Conservation (phyloP, 2,888 invertebrate genomes). For the Dinocampus coccinellae region DNA sequence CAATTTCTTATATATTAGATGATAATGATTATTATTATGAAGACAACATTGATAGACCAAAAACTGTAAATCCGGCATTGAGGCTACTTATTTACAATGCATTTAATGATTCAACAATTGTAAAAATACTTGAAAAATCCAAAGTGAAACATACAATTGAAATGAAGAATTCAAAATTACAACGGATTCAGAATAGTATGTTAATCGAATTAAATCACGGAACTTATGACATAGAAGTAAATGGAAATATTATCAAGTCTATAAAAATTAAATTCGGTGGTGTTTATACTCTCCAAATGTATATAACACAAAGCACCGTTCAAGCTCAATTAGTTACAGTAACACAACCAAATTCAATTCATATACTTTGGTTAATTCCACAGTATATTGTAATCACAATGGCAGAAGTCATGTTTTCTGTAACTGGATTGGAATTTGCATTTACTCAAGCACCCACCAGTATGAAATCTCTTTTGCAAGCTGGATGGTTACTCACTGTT, state of each 20-base stretch:
- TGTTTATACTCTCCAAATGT: slow-evolving; percentile 75
- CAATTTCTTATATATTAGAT: slow-evolving; percentile 48
- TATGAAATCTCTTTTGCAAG: slow-evolving; percentile 96
- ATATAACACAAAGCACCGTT: slow-evolving; percentile 58
- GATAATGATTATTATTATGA: slow-evolving; percentile 26
- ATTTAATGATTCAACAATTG: background rate
- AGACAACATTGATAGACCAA: slow-evolving; percentile 59
- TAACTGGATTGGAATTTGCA: slow-evolving; percentile 95
- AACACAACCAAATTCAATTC: slow-evolving; percentile 80
- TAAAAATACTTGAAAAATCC: slow-evolving; percentile 22
- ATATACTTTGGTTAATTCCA: slow-evolving; percentile 89
- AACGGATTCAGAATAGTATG: slow-evolving; percentile 3
- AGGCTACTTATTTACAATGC: slow-evolving; percentile 61
- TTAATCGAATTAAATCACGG: slow-evolving; percentile 64
- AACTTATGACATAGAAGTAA: slow-evolving; percentile 67
- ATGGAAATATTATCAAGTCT: slow-evolving; percentile 60
- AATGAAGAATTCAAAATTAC: background rate
- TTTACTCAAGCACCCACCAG: slow-evolving; percentile 92
- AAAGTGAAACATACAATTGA: slow-evolving; percentile 5
- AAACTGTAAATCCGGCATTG: slow-evolving; percentile 61
- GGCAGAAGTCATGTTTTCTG: slow-evolving; percentile 96
- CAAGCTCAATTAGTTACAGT: slow-evolving; percentile 68
- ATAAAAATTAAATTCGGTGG: slow-evolving; percentile 74
- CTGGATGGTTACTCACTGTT: slow-evolving; percentile 92
- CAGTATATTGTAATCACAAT: slow-evolving; percentile 94